Evolutionary conservation across 2,888 invertebrate species (phyloP).

Genomic region (Stenchaetothrips biformis): DNA sequence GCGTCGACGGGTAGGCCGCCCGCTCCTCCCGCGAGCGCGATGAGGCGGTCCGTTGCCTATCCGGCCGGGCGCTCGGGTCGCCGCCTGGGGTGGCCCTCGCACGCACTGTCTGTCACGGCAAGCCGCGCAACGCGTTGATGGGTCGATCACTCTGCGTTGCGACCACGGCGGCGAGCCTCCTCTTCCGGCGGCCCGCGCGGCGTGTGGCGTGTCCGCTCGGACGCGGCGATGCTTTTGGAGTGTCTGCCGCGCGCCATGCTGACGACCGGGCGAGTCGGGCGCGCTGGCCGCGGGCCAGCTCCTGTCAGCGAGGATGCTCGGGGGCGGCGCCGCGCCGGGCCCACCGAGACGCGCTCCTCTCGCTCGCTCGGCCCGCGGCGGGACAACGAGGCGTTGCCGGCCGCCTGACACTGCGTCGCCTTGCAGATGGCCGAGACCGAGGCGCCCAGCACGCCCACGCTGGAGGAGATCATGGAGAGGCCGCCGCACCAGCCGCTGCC

Average conservation of each 20-base stretch:
- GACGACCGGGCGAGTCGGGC: no score
- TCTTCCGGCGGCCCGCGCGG: no score
- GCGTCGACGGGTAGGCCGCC: background rate
- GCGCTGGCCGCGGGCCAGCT: no score
- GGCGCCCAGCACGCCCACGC: background rate
- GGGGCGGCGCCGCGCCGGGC: background rate
- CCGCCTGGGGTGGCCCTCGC: background rate
- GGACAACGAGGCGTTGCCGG: background rate
- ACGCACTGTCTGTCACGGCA: no score
- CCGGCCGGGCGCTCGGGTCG: background rate
- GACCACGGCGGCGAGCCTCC: no score
- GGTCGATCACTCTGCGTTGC: no score
- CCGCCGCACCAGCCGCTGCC: slow-evolving; percentile 20
- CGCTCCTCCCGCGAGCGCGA: background rate
- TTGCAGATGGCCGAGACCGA: background rate
- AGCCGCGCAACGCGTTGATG: no score
- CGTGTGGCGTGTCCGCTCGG: no score
- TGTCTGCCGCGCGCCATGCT: no score
- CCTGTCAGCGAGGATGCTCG: no score
- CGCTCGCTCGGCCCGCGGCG: background rate
- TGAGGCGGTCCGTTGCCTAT: background rate
- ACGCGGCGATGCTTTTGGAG: no score
- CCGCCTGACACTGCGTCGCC: background rate
- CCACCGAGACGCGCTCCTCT: no score
- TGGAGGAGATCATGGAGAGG: background rate